Percentiles rank a stretch among this genome's conserved stretches.
Conservation (phyloP, 2,113 vertebrate species). For the Semnornis frantzii region DNA sequence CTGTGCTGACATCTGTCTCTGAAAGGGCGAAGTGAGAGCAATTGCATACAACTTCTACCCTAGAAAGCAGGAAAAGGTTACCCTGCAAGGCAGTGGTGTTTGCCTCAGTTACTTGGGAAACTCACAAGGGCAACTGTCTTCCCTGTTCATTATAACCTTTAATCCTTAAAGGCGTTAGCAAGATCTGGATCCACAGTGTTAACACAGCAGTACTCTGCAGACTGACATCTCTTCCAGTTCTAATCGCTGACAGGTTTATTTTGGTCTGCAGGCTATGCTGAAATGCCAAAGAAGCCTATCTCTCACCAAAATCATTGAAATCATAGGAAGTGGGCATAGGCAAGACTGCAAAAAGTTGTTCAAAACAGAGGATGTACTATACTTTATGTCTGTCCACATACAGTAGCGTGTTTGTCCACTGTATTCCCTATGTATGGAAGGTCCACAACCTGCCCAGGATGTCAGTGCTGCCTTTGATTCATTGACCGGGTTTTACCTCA, state of each 20-base stretch:
- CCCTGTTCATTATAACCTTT: not conserved
- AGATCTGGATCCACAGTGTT: constrained; percentile 24
- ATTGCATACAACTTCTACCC: not conserved
- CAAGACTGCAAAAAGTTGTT: not conserved
- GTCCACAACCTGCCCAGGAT: not conserved
- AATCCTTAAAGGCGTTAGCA: constrained; percentile 24
- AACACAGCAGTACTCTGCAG: constrained; percentile 7
- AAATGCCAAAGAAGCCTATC: not conserved
- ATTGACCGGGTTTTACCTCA: not conserved
- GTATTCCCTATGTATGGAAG: not conserved
- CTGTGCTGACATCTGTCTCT: not conserved
- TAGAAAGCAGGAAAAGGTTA: not conserved
- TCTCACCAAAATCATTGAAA: not conserved
- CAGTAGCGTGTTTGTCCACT: not conserved
- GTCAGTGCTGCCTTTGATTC: not conserved
- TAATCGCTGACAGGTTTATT: not conserved
- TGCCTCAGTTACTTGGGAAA: not conserved
- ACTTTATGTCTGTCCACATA: not conserved
- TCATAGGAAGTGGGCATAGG: not conserved
- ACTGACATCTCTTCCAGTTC: not conserved
- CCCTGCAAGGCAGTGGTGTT: not conserved
- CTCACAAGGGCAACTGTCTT: not conserved
- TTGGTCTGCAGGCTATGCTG: not conserved
- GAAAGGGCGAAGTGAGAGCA: not conserved
- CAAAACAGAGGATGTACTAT: not conserved